Conservation (phyloP, 2,113 vertebrate genomes). For the Dasypus novemcinctus region DNA sequence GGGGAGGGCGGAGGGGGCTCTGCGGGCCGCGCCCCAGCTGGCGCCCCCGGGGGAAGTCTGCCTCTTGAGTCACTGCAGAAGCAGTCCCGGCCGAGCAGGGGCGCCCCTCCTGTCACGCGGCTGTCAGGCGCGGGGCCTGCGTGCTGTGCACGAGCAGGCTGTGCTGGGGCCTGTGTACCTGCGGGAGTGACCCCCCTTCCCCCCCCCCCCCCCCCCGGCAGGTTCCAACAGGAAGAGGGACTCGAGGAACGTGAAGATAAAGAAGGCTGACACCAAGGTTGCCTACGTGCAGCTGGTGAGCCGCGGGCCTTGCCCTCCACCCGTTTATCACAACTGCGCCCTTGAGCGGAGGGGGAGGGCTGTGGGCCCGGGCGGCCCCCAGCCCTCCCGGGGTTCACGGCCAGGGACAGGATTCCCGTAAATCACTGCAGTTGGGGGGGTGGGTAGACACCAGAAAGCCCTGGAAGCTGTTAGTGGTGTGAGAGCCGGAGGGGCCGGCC, state of each 20-base stretch:
- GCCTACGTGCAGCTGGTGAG: slow-evolving; percentile 98
- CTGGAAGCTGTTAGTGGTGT: background rate
- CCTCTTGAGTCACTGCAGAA: too few species aligned
- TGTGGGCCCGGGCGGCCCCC: background rate
- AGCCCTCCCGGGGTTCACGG: background rate
- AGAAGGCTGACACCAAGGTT: slow-evolving; percentile 95
- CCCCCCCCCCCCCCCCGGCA: too few species aligned
- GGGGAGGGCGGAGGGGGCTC: too few species aligned
- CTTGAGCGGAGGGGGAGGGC: background rate
- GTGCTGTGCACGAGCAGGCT: too few species aligned
- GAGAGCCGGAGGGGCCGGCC: too few species aligned
- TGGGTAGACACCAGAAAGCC: background rate
- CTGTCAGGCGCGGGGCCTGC: too few species aligned
- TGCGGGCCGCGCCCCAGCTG: too few species aligned
- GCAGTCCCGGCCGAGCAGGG: fast-evolving
- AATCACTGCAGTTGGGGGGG: background rate
- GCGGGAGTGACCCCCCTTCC: too few species aligned
- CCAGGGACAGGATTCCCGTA: background rate
- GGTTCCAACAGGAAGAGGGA: slow-evolving; percentile 92
- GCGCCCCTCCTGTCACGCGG: fast-evolving
- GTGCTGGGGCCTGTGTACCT: too few species aligned
- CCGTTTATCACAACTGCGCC: background rate
- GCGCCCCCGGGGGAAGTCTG: too few species aligned
- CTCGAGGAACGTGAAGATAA: slow-evolving; percentile 90
- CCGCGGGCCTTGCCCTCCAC: background rate